Evolutionary conservation across 2,797 vertebrate species (phyloP), one percentile per base, ranked within the genome.

Genomic region (Argentina silus): DNA sequence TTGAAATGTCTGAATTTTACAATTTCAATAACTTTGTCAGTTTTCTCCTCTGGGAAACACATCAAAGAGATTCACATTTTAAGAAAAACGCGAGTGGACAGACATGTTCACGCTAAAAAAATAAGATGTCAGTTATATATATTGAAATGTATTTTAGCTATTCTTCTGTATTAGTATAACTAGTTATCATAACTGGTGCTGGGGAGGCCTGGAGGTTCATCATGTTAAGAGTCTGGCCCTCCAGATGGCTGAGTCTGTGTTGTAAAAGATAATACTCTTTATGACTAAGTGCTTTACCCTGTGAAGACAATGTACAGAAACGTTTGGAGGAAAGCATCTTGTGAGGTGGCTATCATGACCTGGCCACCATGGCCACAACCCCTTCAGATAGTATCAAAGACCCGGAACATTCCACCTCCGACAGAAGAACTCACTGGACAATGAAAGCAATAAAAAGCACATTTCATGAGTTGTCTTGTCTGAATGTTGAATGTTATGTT

Each of bases 371-470:
- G 27, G 27, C 27, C 27, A 36, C 27, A 1, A 36, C 4, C 27
- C 27, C 27, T 36, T 36, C 27, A 36, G 27, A 36, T 4, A 2
- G 27, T 36, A 36, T 36, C 27, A 4, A 36, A 4, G 27, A 36
- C 27, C 27, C 27, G 27, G 27, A 2, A 36, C 27, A 36, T 1
- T 36, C 27, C 27, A 36, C 57, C 43, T 57, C 50, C 12, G 27
- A 63, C 27, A 43, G 27, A 48, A 63, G n/a, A 70, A 62, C 59
- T 74, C 67, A 47, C 70, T 45, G 68, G 69, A 74, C 66, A 71
- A 36, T 53, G 44, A 64, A 71, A 75, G 77, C 77, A 79, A 79
- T 79, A 75, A 78, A 36, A 75, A 75, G 47, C 48, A 27, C n/a
- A 67, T 59, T 57, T 63, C n/a, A 47, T 43, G 9, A 23, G 23